A percentile compares a stretch with the other conserved stretches of the same genome.
phyloP scores from a whole-genome alignment of 1,140 invertebrate genomes.

The Plodia interpunctella region DNA sequence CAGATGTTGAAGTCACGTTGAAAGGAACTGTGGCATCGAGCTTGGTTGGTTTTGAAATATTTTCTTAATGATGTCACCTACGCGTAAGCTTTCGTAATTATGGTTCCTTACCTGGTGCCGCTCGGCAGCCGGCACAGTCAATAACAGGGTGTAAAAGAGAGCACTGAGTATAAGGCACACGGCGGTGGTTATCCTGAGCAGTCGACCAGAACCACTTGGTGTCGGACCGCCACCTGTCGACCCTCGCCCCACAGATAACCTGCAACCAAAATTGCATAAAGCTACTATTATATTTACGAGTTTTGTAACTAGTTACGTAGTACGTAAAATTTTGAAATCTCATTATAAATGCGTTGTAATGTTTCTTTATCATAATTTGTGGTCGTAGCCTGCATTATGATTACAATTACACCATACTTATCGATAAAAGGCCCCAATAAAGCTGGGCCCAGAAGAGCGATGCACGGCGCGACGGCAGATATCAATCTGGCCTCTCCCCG shows the following conservation, averaged over 20 bases:
- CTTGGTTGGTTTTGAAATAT: too few relatives aligned
- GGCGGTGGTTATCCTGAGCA: constrained; percentile 83
- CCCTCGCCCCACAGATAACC: constrained; percentile 72
- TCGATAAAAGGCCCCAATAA: constrained; percentile 84
- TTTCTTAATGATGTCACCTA: too few relatives aligned
- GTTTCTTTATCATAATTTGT: too few relatives aligned
- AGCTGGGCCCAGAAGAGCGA: constrained; percentile 83
- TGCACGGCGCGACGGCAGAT: constrained; percentile 84
- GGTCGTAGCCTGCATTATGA: background rate
- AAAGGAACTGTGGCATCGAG: too few relatives aligned
- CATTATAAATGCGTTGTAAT: too few relatives aligned
- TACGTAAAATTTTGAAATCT: too few relatives aligned
- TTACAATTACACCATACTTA: constrained; percentile 51
- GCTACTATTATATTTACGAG: too few relatives aligned
- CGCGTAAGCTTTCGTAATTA: too few relatives aligned
- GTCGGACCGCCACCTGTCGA: constrained; percentile 56
- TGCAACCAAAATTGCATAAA: constrained; percentile 21
- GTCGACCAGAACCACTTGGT: constrained; percentile 72
- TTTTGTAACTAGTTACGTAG: too few relatives aligned
- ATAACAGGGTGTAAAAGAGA: constrained; percentile 81
- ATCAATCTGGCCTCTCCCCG: constrained; percentile 83
- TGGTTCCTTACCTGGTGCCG: constrained; percentile 58
- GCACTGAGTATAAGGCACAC: constrained; percentile 81
- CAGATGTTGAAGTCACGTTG: too few relatives aligned
- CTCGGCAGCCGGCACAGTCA: constrained; percentile 81